Conservation (phyloP, 2,113 vertebrate genomes). For the Sceloporus tristichus region DNA sequence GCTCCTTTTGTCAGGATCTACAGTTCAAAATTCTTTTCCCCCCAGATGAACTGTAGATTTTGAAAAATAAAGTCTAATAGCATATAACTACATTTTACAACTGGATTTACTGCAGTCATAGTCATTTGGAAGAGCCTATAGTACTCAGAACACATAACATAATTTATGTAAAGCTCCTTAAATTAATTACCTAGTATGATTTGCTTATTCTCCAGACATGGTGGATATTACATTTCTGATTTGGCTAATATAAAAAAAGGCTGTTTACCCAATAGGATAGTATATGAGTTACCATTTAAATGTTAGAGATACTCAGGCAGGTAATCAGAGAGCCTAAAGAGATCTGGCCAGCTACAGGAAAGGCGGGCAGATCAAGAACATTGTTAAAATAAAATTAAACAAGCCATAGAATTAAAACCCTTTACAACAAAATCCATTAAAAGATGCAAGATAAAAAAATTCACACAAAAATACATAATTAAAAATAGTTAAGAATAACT, state of each 20-base stretch:
- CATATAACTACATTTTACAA: not conserved
- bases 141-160: rapidly evolving
- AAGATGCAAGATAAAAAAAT: no score
- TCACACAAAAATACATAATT: no score
- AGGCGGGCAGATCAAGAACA: no score
- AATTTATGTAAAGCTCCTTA: not conserved
- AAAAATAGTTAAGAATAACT: no score
- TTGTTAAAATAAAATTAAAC: no score
- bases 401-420: no score
- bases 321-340: not conserved
- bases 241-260: not conserved
- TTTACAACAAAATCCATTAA: not conserved
- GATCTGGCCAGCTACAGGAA: no score
- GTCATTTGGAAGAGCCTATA: rapidly evolving
- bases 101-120: rapidly evolving
- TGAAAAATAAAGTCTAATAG: rapidly evolving
- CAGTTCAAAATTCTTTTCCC: rapidly evolving
- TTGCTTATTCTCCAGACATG: not conserved
- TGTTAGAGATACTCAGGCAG: not conserved
- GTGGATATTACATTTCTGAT: not conserved
- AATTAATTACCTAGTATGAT: rapidly evolving
- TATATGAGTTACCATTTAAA: not conserved
- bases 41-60: rapidly evolving
- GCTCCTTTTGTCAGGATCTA: not conserved
- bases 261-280: not conserved